Percentiles rank a stretch among this genome's conserved stretches.
Conservation (phyloP, 2,113 vertebrate genomes). For the Cyanoderma ruficeps region DNA sequence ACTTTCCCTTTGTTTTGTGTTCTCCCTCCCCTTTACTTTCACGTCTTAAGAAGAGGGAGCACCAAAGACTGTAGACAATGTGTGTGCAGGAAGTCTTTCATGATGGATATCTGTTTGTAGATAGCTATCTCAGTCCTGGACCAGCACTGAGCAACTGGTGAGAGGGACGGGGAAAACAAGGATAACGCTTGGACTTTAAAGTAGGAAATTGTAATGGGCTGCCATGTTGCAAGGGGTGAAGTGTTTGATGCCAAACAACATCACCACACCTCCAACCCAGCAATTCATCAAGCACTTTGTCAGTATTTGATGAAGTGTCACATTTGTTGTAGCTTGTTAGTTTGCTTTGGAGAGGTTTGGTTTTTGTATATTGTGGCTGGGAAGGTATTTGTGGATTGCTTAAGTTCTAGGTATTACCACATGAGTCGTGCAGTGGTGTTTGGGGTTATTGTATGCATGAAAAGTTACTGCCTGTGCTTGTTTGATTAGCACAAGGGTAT, state of each 20-base stretch:
- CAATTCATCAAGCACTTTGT: neutral
- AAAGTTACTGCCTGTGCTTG: neutral
- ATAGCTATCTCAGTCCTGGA: neutral
- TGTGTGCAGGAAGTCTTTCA: neutral
- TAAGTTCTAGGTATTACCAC: neutral
- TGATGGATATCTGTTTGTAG: neutral
- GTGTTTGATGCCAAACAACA: neutral
- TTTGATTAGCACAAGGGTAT: neutral
- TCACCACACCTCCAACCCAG: neutral
- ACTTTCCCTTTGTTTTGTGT: neutral
- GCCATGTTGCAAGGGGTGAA: neutral
- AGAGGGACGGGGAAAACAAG: neutral
- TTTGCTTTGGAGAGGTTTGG: neutral
- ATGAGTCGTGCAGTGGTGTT: fast-evolving
- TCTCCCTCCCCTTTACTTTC: neutral
- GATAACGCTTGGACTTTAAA: neutral
- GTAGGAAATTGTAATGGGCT: neutral
- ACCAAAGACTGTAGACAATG: neutral
- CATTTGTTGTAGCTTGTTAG: neutral
- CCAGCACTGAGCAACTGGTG: neutral
- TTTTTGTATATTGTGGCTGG: neutral
- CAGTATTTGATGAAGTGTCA: neutral
- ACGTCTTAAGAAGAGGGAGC: neutral
- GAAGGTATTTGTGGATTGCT: neutral
- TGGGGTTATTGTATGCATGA: neutral